phyloP scores from a whole-genome alignment of 2,113 vertebrate genomes.

The Verasper variegatus region DNA sequence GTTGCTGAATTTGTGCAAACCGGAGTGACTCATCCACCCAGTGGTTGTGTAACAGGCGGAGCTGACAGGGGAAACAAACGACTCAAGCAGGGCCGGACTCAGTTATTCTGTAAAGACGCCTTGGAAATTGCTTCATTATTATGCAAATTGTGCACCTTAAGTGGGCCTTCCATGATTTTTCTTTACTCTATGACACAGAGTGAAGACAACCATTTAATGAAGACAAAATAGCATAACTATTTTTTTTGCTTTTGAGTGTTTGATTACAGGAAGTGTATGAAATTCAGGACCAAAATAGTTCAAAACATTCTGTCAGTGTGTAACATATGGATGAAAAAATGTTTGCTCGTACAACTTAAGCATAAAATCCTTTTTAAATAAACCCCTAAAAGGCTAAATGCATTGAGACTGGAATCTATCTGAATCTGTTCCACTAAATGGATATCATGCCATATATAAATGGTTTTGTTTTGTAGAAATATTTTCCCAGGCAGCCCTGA shows the following conservation, averaged over 20 bases:
- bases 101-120: constrained; percentile 18
- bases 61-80: constrained; percentile 48
- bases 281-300: too few relatives aligned
- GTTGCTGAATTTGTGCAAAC: constrained; percentile 63
- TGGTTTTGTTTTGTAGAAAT: neutral
- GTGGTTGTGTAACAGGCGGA: constrained; percentile 67
- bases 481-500: neutral
- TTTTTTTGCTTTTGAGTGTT: too few relatives aligned
- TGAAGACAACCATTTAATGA: neutral
- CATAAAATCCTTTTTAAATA: too few relatives aligned
- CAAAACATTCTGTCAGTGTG: too few relatives aligned
- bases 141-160: constrained; percentile 13
- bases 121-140: constrained; percentile 22
- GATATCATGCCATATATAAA: too few relatives aligned
- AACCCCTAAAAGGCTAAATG: too few relatives aligned
- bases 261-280: too few relatives aligned
- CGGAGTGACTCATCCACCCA: constrained; percentile 76
- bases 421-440: too few relatives aligned
- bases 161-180: neutral
- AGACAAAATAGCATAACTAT: neutral
- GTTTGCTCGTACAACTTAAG: too few relatives aligned
- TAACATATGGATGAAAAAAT: too few relatives aligned
- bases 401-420: too few relatives aligned
- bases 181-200: too few relatives aligned
- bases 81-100: constrained; percentile 9